phyloP scores from a whole-genome alignment of 1,140 invertebrate species.

The Bacillus rossius region DNA sequence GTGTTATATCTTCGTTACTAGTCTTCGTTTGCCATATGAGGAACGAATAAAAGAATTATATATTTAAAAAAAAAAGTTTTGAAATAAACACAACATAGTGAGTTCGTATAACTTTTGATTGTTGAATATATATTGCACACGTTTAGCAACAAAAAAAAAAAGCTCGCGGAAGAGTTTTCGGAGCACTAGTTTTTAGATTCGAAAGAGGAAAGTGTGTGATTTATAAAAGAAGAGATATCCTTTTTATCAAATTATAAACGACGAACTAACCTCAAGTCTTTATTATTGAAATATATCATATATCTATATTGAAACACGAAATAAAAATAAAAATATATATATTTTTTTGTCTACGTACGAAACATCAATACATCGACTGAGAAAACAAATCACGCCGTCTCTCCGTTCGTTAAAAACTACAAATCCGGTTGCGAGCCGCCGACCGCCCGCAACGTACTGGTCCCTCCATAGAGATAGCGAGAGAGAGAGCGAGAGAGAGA shows the following conservation, averaged over 20 bases:
- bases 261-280: slow-evolving; percentile 1
- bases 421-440: no score
- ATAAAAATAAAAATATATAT: slow-evolving; percentile 11
- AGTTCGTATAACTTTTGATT: not conserved
- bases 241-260: slow-evolving; percentile 8
- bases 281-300: slow-evolving; percentile 5
- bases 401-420: slow-evolving; percentile 12
- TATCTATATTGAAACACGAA: slow-evolving; percentile 10
- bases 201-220: slow-evolving; percentile 13
- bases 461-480: slow-evolving; percentile 10
- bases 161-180: not conserved
- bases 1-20: slow-evolving; percentile 18
- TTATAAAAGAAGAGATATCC: slow-evolving; percentile 13
- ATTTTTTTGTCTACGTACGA: slow-evolving; percentile 18
- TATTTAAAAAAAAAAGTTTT: slow-evolving; percentile 10
- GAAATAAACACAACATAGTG: slow-evolving; percentile 8
- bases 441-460: not conserved
- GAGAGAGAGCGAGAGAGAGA: slow-evolving; percentile 16
- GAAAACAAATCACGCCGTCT: not conserved
- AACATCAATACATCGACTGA: slow-evolving; percentile 14
- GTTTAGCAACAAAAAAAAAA: not conserved
- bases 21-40: slow-evolving; percentile 16
- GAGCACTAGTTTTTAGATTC: not conserved
- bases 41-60: not conserved
- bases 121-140: no score